Evolutionary conservation across 2,797 vertebrate species (phyloP).

Genomic region (Alcedo quadribrachys): DNA sequence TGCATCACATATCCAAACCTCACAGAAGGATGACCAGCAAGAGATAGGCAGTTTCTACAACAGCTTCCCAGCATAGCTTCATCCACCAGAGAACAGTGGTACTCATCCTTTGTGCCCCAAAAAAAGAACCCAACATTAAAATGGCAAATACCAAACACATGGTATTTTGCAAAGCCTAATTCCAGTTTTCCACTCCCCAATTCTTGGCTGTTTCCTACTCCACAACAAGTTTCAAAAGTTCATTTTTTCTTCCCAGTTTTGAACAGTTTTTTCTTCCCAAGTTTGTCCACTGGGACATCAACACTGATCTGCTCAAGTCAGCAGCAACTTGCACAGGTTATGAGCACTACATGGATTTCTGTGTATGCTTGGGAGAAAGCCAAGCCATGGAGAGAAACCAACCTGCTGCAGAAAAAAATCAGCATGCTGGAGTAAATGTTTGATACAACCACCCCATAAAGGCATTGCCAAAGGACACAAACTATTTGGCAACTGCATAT

Average conservation of each 20-base stretch:
- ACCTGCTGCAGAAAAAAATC: background rate
- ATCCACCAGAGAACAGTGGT: background rate
- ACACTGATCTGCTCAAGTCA: background rate
- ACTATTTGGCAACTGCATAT: rapidly evolving
- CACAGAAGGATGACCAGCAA: background rate
- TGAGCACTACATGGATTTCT: background rate
- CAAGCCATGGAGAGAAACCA: background rate
- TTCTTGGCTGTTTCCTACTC: background rate
- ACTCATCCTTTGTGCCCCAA: background rate
- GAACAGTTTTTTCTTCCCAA: background rate
- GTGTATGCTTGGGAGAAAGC: background rate
- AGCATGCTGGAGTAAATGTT: background rate
- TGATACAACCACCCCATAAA: background rate
- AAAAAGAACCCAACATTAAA: background rate
- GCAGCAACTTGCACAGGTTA: slow-evolving; percentile 5
- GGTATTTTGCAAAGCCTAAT: background rate
- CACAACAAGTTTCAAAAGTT: background rate
- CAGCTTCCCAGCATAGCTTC: background rate
- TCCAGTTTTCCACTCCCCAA: background rate
- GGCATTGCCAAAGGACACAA: rapidly evolving
- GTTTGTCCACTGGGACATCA: background rate
- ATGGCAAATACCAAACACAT: background rate
- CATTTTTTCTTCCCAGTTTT: background rate
- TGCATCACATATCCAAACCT: background rate
- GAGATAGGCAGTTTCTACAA: background rate